These are phyloP conservation scores for Buceros bicornis DNA, from an alignment of 2,797 vertebrate species.

Conservation along the genomic window DNA sequence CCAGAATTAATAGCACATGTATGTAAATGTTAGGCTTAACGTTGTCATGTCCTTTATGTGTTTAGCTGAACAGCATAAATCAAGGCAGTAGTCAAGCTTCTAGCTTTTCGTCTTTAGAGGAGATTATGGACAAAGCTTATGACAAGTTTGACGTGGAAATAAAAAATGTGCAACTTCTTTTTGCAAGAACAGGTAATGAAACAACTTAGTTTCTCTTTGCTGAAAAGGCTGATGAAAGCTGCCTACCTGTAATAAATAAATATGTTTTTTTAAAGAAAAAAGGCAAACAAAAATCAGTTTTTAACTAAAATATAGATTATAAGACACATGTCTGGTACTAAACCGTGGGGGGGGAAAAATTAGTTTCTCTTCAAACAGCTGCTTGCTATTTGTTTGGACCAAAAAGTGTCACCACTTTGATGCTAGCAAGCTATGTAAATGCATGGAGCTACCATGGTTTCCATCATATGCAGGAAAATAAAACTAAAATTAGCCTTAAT, in stretches of 20 bases:
- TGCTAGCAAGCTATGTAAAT: neutral
- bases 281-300: neutral
- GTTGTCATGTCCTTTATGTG: neutral
- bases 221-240: neutral
- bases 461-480: neutral
- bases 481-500: neutral
- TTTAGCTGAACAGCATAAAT: conserved; percentile 89
- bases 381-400: neutral
- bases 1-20: neutral
- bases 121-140: conserved; percentile 97
- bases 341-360: neutral
- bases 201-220: neutral
- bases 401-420: neutral
- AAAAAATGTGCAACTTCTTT: conserved; percentile 91
- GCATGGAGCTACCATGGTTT: neutral
- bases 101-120: conserved; percentile 90
- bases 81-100: conserved; percentile 78
- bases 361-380: neutral
- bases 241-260: neutral
- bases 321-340: neutral
- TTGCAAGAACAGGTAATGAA: conserved; percentile 89
- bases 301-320: neutral
- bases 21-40: neutral
- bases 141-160: conserved; percentile 92
- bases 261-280: neutral